Conservation (phyloP, 2,888 invertebrate genomes). For the Tachina lurida region DNA sequence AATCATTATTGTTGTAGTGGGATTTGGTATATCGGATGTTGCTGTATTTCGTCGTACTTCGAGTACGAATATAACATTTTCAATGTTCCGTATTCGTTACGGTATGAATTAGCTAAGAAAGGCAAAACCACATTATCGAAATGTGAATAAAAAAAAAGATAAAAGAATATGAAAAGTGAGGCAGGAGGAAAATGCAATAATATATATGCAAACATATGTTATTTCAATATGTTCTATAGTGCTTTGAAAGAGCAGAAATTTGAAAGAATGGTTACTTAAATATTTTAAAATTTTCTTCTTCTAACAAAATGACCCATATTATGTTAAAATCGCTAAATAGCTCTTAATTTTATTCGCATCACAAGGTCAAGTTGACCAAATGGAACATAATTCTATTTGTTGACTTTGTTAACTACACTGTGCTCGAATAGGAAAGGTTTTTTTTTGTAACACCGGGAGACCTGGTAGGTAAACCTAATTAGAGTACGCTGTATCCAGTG, state of each 20-base stretch:
- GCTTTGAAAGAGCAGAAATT: not conserved
- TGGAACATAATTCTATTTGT: too few species aligned
- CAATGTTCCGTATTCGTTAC: conserved; percentile 72
- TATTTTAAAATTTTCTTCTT: too few species aligned
- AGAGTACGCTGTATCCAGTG: too few species aligned
- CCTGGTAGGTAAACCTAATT: too few species aligned
- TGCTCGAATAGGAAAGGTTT: too few species aligned
- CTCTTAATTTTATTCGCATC: too few species aligned
- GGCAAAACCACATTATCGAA: conserved; percentile 11
- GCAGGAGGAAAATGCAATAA: conserved; percentile 49
- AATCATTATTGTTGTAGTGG: conserved; percentile 37
- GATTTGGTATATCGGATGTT: conserved; percentile 50
- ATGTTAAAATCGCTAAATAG: too few species aligned
- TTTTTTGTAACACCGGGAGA: too few species aligned
- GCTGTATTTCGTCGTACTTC: conserved; percentile 18
- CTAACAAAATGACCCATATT: too few species aligned
- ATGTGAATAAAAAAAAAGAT: conserved; percentile 10
- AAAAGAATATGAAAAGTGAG: conserved; percentile 34
- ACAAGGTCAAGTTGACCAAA: too few species aligned
- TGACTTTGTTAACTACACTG: too few species aligned
- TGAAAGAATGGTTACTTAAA: not conserved
- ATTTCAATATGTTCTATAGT: conserved; percentile 30
- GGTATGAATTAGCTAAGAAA: conserved; percentile 68
- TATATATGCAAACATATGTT: conserved; percentile 63
- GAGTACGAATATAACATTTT: conserved; percentile 36